A percentile compares a stretch with the other conserved stretches of the same genome.
These are phyloP conservation scores for Pangasianodon gigas DNA, from an alignment of 2,113 vertebrate species.

Conservation along the genomic window DNA sequence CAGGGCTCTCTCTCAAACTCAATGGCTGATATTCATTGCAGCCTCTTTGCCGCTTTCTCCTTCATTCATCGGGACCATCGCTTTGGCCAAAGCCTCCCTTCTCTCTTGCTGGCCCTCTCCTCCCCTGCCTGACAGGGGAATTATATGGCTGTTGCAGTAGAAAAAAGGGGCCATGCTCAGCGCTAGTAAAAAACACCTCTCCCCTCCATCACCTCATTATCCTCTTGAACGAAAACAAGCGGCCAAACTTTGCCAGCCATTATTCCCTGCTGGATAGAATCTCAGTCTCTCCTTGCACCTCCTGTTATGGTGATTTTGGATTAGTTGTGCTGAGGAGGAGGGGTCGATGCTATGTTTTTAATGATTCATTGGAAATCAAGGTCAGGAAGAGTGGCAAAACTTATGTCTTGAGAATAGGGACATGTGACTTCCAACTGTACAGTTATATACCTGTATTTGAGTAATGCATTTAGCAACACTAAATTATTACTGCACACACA, in stretches of 20 bases:
- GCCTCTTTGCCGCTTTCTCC: slow-evolving; percentile 41
- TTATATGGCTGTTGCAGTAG: slow-evolving; percentile 63
- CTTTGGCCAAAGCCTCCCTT: slow-evolving; percentile 51
- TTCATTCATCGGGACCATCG: slow-evolving; percentile 35
- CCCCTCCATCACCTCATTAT: slow-evolving; percentile 58
- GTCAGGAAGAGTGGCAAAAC: background rate
- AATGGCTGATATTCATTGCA: slow-evolving; percentile 43
- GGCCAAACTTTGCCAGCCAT: slow-evolving; percentile 41
- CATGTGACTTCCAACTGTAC: background rate
- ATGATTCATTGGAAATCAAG: slow-evolving; percentile 13
- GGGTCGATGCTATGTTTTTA: background rate
- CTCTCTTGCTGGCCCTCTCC: slow-evolving; percentile 33
- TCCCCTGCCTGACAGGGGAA: slow-evolving; percentile 61
- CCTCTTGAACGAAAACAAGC: slow-evolving; percentile 52
- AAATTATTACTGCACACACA: background rate
- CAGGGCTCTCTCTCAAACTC: slow-evolving; percentile 32
- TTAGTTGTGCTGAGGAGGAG: slow-evolving; percentile 16
- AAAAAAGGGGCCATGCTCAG: slow-evolving; percentile 57
- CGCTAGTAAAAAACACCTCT: slow-evolving; percentile 56
- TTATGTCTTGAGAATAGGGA: background rate
- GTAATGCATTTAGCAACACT: background rate
- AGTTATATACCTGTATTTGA: background rate
- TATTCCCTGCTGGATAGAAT: slow-evolving; percentile 38
- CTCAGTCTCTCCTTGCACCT: slow-evolving; percentile 20
- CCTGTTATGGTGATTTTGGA: slow-evolving; percentile 25